These are phyloP conservation scores for Dyspetes luteomarginatus DNA, from an alignment of 2,888 invertebrate genomes.

Conservation along the genomic window DNA sequence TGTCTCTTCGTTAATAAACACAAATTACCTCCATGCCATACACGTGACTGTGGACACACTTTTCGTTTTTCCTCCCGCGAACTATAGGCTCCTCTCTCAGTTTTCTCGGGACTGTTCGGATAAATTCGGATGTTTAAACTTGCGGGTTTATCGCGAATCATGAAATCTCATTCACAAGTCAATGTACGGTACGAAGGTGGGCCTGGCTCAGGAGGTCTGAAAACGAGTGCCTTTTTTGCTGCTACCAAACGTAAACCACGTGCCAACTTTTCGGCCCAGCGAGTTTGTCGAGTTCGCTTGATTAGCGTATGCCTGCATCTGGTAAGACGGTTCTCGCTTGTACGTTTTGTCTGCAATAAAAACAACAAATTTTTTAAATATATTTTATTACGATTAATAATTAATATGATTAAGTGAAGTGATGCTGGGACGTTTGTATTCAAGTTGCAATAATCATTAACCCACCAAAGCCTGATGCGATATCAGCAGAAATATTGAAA, in stretches of 20 bases:
- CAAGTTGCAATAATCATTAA: no score
- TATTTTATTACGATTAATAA: background rate
- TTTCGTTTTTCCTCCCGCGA: conserved; percentile 9
- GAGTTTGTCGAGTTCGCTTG: conserved; percentile 83
- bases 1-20: conserved; percentile 55
- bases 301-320: conserved; percentile 82
- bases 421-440: no score
- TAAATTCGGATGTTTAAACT: no score
- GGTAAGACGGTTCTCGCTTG: conserved; percentile 83
- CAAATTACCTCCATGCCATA: conserved; percentile 73
- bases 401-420: no score
- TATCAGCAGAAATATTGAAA: no score
- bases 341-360: conserved; percentile 83
- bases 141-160: background rate
- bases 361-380: background rate
- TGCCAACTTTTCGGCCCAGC: conserved; percentile 85
- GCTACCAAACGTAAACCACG: conserved; percentile 86
- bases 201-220: conserved; percentile 83
- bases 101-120: background rate
- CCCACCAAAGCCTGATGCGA: no score
- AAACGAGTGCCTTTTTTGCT: conserved; percentile 84
- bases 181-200: conserved; percentile 83
- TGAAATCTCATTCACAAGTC: conserved; percentile 73
- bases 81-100: background rate
- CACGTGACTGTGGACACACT: conserved; percentile 60